Conservation (phyloP, 2,888 invertebrate genomes). For the Chorisops tibialis region DNA sequence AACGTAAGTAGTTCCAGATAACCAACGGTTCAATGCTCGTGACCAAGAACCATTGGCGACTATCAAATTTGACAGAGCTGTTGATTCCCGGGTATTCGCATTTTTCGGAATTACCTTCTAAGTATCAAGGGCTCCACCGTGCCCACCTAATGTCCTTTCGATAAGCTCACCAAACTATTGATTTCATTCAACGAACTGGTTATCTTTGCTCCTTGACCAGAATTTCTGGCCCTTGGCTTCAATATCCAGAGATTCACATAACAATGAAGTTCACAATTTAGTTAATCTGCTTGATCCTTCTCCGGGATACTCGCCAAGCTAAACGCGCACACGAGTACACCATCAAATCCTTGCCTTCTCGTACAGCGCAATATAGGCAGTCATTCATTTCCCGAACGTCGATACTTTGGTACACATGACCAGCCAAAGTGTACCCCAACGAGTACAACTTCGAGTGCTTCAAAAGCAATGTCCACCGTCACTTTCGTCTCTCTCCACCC, state of each 20-base stretch:
- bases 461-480: too few species aligned
- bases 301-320: too few species aligned
- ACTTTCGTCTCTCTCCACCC: too few species aligned
- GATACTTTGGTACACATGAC: too few species aligned
- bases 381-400: too few species aligned
- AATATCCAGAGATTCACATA: constrained; percentile 89
- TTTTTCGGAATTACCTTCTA: neutral
- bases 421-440: too few species aligned
- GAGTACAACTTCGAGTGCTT: too few species aligned
- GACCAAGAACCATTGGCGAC: constrained; percentile 92
- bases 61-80: constrained; percentile 89
- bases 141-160: constrained; percentile 87
- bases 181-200: constrained; percentile 85
- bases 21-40: constrained; percentile 87
- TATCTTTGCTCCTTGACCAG: constrained; percentile 84
- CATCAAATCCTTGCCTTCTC: too few species aligned
- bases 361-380: too few species aligned
- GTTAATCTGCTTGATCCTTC: too few species aligned
- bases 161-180: constrained; percentile 64
- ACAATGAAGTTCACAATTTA: constrained; percentile 81
- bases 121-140: constrained; percentile 62
- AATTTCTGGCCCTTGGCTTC: constrained; percentile 90
- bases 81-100: constrained; percentile 69
- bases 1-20: constrained; percentile 89
- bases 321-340: too few species aligned